Percentiles rank a stretch among this genome's conserved stretches.
Conservation (phyloP, 35 echinoderm and acorn worm genomes). For the Heliocidaris tuberculata region DNA sequence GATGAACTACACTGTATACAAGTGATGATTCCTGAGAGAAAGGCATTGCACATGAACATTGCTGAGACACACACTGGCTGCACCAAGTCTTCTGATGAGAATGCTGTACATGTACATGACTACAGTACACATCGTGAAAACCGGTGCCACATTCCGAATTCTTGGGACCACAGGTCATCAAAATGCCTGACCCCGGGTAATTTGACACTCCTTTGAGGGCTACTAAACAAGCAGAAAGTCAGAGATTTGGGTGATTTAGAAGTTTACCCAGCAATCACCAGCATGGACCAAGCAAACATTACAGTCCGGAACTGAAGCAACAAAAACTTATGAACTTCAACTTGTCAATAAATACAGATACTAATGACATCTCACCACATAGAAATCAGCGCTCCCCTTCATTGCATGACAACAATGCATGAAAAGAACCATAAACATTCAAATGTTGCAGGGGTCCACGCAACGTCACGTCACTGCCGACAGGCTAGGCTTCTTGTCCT, state of each 20-base stretch:
- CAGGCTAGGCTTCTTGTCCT: neutral
- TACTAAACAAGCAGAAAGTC: neutral
- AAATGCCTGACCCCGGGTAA: neutral
- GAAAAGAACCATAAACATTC: neutral
- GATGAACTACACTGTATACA: neutral
- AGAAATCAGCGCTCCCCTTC: neutral
- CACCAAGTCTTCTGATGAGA: neutral
- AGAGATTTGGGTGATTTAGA: neutral
- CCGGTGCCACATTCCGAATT: neutral
- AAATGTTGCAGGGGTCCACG: neutral
- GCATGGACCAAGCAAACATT: neutral
- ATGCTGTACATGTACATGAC: neutral
- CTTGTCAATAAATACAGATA: neutral
- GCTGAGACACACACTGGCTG: neutral
- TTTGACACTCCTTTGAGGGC: neutral
- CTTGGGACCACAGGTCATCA: neutral
- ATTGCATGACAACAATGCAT: neutral
- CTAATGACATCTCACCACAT: neutral
- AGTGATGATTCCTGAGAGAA: neutral
- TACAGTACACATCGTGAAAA: neutral
- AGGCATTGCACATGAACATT: neutral
- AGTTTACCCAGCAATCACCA: neutral
- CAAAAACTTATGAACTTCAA: neutral
- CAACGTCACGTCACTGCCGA: neutral
- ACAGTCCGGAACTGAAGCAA: neutral